Evolutionary conservation across 2,797 vertebrate species (phyloP), one percentile per base, ranked within the genome.

Genomic region (Aeoliscus strigatus): DNA sequence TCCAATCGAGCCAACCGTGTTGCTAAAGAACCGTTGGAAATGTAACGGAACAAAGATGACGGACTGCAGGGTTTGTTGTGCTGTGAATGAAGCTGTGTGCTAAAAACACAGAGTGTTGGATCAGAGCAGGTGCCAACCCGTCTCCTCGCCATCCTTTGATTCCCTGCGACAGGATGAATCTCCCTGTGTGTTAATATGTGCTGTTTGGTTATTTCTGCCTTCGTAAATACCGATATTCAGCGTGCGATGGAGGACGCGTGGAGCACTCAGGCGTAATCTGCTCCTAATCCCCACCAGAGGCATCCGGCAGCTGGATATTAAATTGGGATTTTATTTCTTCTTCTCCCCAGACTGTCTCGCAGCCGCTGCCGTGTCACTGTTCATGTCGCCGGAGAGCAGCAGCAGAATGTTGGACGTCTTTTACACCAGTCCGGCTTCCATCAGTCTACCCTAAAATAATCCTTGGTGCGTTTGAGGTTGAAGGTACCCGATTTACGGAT

Each of bases 221-320:
- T 34, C 36, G 29, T 53, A 48, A 55, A 47, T 48, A 38, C 42
- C 44, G 27, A 47, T 50, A 16, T 52, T 44, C 31, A 45, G 51
- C 51, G 34, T n/a, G 16, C 33, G 40, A 36, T 43, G 43, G 64
- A 78, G 58, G 41, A 70, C 1, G 12, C 45, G 29, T 27, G 7
- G 41, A 32, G 35, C 61, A 64, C 49, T 78, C 49, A 24, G 61
- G 37, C 46, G 2, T 69, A 72, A 70, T 68, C 59, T 67, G 66
- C 59, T 58, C 56, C 53, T 74, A 80, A 83, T 80, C 68, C 65
- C 53, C 54, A 72, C 79, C 65, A 47, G 60, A 45, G 77, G 77
- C 67, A 24, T 30, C 27, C 46, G 60, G 67, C 67, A 77, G 67
- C 62, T 73, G 72, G 59, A 75, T 66, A 80, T 63, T 65, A 66